A percentile compares a stretch with the other conserved stretches of the same genome.
phyloP scores from a whole-genome alignment of 2,113 vertebrate species.

The Psephotus haematonotus region DNA sequence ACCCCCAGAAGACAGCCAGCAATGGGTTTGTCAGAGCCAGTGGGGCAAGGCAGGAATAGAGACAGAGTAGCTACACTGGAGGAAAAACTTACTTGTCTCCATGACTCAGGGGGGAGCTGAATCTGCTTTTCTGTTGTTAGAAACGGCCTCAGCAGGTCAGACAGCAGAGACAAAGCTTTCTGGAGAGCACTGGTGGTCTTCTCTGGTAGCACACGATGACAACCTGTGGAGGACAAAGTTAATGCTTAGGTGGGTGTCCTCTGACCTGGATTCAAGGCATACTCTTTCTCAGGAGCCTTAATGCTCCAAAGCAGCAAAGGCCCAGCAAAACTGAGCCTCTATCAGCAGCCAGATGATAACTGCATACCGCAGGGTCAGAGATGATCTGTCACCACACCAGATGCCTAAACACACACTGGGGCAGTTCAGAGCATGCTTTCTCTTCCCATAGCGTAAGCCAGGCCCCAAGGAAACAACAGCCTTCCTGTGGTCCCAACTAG shows the following conservation, averaged over 20 bases:
- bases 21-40: neutral
- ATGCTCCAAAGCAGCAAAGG: neutral
- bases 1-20: neutral
- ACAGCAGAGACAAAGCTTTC: neutral
- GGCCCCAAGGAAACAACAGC: neutral
- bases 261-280: neutral
- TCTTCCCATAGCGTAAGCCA: neutral
- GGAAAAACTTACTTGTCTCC: neutral
- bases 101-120: neutral
- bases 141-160: neutral
- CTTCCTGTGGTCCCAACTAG: neutral
- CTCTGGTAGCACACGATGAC: neutral
- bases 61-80: neutral
- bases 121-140: neutral
- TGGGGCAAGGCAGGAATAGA: neutral
- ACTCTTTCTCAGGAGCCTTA: neutral
- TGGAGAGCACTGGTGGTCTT: neutral
- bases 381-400: neutral
- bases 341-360: neutral
- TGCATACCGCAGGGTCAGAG: neutral
- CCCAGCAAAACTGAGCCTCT: neutral
- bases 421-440: neutral
- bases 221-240: neutral
- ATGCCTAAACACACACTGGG: neutral
- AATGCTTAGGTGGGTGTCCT: neutral